Conservation (phyloP, 2,888 invertebrate species). For the Xanthostigma xanthostigma region DNA sequence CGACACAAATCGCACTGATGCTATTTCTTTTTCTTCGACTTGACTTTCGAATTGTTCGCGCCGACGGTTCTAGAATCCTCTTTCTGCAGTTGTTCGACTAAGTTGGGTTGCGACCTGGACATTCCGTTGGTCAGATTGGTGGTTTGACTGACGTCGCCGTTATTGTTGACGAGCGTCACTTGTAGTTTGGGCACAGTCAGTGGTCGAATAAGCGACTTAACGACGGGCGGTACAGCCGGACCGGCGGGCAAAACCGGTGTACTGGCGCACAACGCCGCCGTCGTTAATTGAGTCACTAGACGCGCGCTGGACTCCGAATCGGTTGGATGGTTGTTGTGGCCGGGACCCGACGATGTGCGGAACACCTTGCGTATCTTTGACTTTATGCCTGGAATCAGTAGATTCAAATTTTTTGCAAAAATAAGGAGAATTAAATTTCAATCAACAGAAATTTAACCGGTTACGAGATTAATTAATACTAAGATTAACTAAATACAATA, state of each 20-base stretch:
- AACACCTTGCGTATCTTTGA: slow-evolving; percentile 40
- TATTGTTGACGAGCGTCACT: slow-evolving; percentile 27
- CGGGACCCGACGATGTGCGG: slow-evolving; percentile 35
- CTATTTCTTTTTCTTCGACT: no score
- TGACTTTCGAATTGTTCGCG: not conserved
- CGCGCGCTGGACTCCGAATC: slow-evolving; percentile 28
- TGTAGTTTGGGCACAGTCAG: slow-evolving; percentile 39
- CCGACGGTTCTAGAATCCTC: slow-evolving; percentile 3
- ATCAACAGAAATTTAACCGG: no score
- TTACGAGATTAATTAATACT: no score
- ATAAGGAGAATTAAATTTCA: no score
- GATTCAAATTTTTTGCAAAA: slow-evolving; percentile 15
- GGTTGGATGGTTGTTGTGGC: slow-evolving; percentile 14
- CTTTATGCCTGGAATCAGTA: slow-evolving; percentile 30
- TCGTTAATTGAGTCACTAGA: slow-evolving; percentile 39
- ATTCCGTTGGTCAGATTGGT: slow-evolving; percentile 12
- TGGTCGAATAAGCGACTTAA: slow-evolving; percentile 39
- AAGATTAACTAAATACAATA: no score
- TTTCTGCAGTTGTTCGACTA: slow-evolving; percentile 15
- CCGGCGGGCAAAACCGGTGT: slow-evolving; percentile 40
- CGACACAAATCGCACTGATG: no score
- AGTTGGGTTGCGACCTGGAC: slow-evolving; percentile 10
- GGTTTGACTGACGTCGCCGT: slow-evolving; percentile 17
- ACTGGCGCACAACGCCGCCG: slow-evolving; percentile 43
- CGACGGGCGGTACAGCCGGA: slow-evolving; percentile 33